Conservation (phyloP, 2,113 vertebrate genomes). For the Peucedramus taeniatus region DNA sequence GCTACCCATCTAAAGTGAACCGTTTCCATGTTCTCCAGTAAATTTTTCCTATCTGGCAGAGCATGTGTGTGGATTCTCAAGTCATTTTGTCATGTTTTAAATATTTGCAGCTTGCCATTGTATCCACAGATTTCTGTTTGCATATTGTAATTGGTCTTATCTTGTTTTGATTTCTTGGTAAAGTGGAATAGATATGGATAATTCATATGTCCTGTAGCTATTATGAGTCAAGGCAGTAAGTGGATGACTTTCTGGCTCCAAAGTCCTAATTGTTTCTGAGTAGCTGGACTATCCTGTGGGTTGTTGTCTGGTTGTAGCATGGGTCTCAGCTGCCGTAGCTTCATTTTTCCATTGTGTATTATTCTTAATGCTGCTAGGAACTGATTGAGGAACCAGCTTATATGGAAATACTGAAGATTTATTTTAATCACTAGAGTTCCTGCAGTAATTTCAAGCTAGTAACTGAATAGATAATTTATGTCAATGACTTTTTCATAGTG, state of each 20-base stretch:
- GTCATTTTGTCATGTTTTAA: conserved; percentile 44
- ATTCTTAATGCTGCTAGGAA: conserved; percentile 66
- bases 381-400: conserved; percentile 63
- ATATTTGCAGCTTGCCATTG: conserved; percentile 21
- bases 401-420: conserved; percentile 68
- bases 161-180: conserved; percentile 69
- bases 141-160: conserved; percentile 54
- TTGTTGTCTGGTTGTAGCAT: conserved; percentile 65
- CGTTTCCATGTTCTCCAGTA: not conserved
- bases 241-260: conserved; percentile 63
- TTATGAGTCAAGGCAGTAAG: conserved; percentile 56
- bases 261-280: conserved; percentile 75
- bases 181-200: conserved; percentile 61
- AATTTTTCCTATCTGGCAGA: conserved; percentile 38
- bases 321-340: conserved; percentile 71
- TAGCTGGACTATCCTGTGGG: conserved; percentile 69
- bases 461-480: conserved; percentile 26
- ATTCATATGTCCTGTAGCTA: conserved; percentile 68
- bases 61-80: conserved; percentile 21
- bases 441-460: conserved; percentile 59
- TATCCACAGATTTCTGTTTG: conserved; percentile 48
- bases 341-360: conserved; percentile 72
- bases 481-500: conserved; percentile 18
- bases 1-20: conserved; percentile 53
- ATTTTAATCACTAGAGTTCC: conserved; percentile 65